Evolutionary conservation across 2,888 invertebrate species (phyloP), one percentile per base, ranked within the genome.

Genomic region (Pristionchus mayeri): DNA sequence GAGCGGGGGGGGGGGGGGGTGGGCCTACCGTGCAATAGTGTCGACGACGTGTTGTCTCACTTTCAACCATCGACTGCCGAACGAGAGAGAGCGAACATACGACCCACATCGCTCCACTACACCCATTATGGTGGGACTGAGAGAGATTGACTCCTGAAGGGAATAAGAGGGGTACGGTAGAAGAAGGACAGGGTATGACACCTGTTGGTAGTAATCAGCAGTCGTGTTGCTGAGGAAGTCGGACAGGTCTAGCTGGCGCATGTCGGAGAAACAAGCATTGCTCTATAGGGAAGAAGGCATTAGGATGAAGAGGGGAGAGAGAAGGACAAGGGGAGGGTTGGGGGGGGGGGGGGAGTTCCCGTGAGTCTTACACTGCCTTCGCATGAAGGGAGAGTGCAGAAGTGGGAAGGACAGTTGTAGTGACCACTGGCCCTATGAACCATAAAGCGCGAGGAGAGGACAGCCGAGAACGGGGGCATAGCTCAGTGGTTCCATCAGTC

Each of bases 21-120:
- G 13, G 9, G 52, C 84, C 79, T 75, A 91, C 90, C 78, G 27
- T 27, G 87, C 85, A 13, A 91, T 86, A 34, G 85, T 80, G 67
- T 90, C 88, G 24, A 91, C 67, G 71, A 92, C 87, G 13, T 87
- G 67, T 82, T 89, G 90, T 11, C 88, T 81, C 37, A 92, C 88
- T 63, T 85, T 85, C 44, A 87, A 83, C 91, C 91, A 91, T 67
- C 88, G 57, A n/a, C 84, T 81, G 11, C 90, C 91, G 57, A 92
- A 90, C 21, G 87, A 86, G 18, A 91, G 84, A 18, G 87, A 85
- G 24, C 82, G 50, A 2, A 91, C 76, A 80, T 89, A 87, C 2
- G 87, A 86, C 0, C 91, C 91, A 67, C 89, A 90, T 48, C 91
- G 85, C 27, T 85, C 84, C 18, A 91, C 81, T 27, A 91, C 82